A percentile compares a stretch with the other conserved stretches of the same genome.
phyloP scores from a whole-genome alignment of 1,140 invertebrate genomes.

The Dendrolimus punctatus region DNA sequence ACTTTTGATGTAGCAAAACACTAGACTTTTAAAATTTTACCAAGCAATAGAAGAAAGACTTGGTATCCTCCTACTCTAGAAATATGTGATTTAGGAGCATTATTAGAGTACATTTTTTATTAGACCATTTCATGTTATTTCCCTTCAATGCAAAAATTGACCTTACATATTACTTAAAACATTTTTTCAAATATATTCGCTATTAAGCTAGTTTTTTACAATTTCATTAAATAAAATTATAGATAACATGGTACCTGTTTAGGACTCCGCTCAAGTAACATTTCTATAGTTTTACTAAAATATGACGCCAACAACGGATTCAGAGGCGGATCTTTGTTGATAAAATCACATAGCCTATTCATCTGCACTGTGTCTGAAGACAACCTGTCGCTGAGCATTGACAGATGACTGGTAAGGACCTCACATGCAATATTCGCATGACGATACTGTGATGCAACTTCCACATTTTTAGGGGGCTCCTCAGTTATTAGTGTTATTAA shows the following conservation, averaged over 20 bases:
- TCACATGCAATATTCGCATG: conserved; percentile 95
- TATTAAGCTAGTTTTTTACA: no score
- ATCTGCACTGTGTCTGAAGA: conserved; percentile 84
- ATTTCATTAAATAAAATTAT: background rate
- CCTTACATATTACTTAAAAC: no score
- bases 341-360: conserved; percentile 90
- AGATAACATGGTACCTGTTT: conserved; percentile 50
- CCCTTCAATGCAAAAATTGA: no score
- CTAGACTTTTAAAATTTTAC: no score
- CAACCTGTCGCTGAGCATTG: conserved; percentile 88
- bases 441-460: conserved; percentile 88
- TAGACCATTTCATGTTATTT: no score
- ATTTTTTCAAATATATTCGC: no score
- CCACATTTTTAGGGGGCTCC: conserved; percentile 85
- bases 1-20: no score
- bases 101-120: no score
- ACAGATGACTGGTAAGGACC: conserved; percentile 88
- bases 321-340: conserved; percentile 88
- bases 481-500: conserved; percentile 89
- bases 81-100: no score
- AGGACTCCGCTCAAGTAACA: conserved; percentile 84
- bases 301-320: conserved; percentile 96
- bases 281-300: conserved; percentile 94
- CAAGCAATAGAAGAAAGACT: no score
- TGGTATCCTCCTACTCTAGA: no score